Evolutionary conservation across 2,888 invertebrate species (phyloP), one percentile per base, ranked within the genome.

Genomic region (Heliconius ismenius): DNA sequence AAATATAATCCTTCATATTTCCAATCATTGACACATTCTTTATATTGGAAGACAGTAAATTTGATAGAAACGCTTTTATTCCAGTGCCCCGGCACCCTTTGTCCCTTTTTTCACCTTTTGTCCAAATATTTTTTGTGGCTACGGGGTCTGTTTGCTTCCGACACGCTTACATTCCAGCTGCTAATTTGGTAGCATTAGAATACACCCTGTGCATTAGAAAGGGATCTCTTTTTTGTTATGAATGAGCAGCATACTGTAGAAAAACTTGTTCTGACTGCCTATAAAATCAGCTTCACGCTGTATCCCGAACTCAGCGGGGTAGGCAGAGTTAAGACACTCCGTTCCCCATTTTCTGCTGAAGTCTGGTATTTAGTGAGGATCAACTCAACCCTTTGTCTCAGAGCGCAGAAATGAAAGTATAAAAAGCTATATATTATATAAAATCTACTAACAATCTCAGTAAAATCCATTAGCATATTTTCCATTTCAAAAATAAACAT

Each of bases 121-220:
- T 90, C 81, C 81, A 81, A 86, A 88, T 89, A 89, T 91, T 92
- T 88, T 88, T 82, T 84, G 75, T 76, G 86, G 88, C 92, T 92
- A 92, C 90, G 85, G 85, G 91, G 89, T 91, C 88, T 88, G 87
- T 91, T 91, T 90, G 91, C 78, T 90, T 93, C 92, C 88, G 91
- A 90, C 87, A 88, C 87, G 89, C 89, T 86, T 87, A 84, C 92
- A 92, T 92, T 92, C 92, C 92, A 84, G 86, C 89, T 90, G 89
- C 89, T 92, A 91, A 93, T 92, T 92, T 90, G 87, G 86, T 83
- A 81, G 83, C 83, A 87, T 87, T 87, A 79, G 68, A 75, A 77
- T 24, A 67, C 26, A 70, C 36, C 58, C 58, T 70, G 70, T 58
- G 24, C 70, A 24, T 70, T 24, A 58, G 36, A 36, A 70, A 70